These are phyloP conservation scores for Ormyrus labotus DNA, from an alignment of 2,888 invertebrate genomes.

Conservation along the genomic window DNA sequence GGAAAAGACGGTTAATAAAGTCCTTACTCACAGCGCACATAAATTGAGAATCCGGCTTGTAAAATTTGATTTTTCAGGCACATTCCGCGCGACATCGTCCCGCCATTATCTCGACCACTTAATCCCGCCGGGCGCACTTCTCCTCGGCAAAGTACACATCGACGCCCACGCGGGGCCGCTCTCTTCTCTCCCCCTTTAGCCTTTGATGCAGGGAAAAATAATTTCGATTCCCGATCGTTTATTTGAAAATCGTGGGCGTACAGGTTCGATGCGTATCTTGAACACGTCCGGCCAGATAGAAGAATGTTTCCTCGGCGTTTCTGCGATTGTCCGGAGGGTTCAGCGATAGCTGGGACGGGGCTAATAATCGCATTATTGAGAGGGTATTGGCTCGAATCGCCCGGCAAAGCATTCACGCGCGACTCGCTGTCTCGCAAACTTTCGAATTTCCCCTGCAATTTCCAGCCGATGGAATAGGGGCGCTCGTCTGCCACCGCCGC, in stretches of 20 bases:
- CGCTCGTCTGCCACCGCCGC: not conserved
- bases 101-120: constrained; percentile 51
- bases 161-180: not conserved
- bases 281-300: too few relatives aligned
- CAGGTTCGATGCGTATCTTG: not conserved
- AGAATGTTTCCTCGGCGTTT: constrained; percentile 6
- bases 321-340: not conserved
- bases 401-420: constrained; percentile 63
- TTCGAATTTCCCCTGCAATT: constrained; percentile 74
- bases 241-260: not conserved
- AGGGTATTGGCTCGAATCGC: constrained; percentile 47
- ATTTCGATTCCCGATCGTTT: constrained; percentile 21
- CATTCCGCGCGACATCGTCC: constrained; percentile 15
- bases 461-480: constrained; percentile 59
- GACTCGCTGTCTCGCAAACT: constrained; percentile 65
- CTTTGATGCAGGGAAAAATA: constrained; percentile 3
- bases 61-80: constrained; percentile 11
- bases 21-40: not conserved
- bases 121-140: constrained; percentile 21
- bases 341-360: not conserved
- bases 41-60: not conserved
- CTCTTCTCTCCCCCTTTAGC: constrained; percentile 4
- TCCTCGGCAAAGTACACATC: constrained; percentile 1
- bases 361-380: constrained; percentile 36
- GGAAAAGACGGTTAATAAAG: not conserved